phyloP scores from a whole-genome alignment of 1,140 invertebrate genomes.

The Pentalonia nigronervosa region DNA sequence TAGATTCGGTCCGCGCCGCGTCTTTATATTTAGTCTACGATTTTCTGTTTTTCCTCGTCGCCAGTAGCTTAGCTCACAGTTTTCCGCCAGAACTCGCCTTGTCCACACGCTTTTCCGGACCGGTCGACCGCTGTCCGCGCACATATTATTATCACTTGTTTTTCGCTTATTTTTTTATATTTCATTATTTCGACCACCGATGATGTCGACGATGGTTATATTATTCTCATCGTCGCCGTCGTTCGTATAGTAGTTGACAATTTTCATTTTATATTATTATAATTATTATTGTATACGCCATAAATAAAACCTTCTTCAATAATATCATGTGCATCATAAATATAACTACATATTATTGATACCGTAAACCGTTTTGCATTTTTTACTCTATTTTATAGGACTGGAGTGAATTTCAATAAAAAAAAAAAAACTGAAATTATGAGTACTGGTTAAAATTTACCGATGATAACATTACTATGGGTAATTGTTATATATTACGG shows the following conservation, averaged over 20 bases:
- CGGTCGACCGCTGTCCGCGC: neutral
- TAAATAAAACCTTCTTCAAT: neutral
- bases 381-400: neutral
- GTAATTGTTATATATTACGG: neutral
- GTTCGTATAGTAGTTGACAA: neutral
- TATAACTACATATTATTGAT: neutral
- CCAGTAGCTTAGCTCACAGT: neutral
- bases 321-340: neutral
- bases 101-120: neutral
- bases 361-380: neutral
- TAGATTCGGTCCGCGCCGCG: neutral
- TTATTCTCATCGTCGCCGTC: too few species aligned
- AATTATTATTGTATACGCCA: neutral
- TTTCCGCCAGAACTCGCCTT: neutral
- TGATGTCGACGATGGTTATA: neutral
- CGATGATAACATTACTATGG: neutral
- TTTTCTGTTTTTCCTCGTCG: neutral
- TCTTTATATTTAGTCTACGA: neutral
- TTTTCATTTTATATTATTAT: neutral
- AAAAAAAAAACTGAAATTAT: neutral
- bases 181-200: neutral
- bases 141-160: neutral
- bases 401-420: neutral
- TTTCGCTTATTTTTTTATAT: conserved; percentile 7
- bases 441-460: neutral